phyloP scores from a whole-genome alignment of 2,888 invertebrate species.

The Lydus trimaculatus region DNA sequence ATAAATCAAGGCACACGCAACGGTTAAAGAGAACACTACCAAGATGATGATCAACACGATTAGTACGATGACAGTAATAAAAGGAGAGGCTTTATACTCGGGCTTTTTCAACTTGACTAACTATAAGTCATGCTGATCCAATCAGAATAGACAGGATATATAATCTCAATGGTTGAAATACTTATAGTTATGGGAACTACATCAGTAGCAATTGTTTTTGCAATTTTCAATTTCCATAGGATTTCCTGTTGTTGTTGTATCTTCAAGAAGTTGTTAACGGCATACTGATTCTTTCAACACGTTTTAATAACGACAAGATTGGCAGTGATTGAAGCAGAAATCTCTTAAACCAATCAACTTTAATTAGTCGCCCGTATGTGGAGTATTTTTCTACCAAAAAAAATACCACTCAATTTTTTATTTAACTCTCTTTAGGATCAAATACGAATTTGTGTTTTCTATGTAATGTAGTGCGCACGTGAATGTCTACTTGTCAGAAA shows the following conservation, averaged over 20 bases:
- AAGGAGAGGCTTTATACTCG: not conserved
- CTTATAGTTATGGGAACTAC: too few relatives aligned
- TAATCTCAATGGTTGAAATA: too few relatives aligned
- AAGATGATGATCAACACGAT: not conserved
- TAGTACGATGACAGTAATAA: not conserved
- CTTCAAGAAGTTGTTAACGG: not conserved
- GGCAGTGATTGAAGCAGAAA: not conserved
- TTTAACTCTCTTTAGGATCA: not conserved
- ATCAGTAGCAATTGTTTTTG: too few relatives aligned
- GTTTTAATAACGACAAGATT: not conserved
- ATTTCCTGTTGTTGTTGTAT: not conserved
- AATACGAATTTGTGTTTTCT: not conserved
- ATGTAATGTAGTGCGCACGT: not conserved
- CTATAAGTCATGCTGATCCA: not conserved
- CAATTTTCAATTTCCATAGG: too few relatives aligned
- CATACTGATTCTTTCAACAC: not conserved
- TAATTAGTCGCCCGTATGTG: not conserved
- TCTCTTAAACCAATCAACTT: not conserved
- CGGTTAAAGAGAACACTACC: not conserved
- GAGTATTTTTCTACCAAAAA: not conserved
- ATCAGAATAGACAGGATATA: not conserved
- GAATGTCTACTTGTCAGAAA: not conserved
- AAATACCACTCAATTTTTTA: not conserved
- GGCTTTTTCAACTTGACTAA: too few relatives aligned
- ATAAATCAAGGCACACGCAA: constrained; percentile 3